A percentile compares a stretch with the other conserved stretches of the same genome.
These are phyloP conservation scores for Eptesicus fuscus DNA, from an alignment of 2,113 vertebrate species.

Conservation along the genomic window DNA sequence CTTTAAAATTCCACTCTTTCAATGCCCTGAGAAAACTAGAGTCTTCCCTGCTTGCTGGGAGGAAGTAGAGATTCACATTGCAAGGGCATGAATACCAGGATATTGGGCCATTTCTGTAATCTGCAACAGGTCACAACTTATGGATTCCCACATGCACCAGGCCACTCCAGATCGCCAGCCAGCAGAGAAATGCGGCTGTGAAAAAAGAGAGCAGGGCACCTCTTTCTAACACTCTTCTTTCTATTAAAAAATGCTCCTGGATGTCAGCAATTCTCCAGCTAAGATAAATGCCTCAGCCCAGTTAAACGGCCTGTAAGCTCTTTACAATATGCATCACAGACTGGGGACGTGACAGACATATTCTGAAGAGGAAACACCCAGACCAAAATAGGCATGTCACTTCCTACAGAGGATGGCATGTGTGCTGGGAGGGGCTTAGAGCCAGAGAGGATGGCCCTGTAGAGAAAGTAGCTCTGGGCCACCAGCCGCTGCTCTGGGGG, in stretches of 20 bases:
- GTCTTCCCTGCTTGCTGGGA: neutral
- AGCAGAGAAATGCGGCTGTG: neutral
- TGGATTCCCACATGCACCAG: neutral
- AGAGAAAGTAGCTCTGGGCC: neutral
- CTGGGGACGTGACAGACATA: constrained; percentile 38
- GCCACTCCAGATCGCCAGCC: neutral
- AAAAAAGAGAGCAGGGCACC: neutral
- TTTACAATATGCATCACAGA: constrained; percentile 53
- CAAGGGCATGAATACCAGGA: neutral
- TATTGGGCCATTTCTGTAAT: neutral
- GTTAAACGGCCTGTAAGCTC: constrained; percentile 47
- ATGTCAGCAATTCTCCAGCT: constrained; percentile 60
- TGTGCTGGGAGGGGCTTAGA: neutral
- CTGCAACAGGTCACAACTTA: neutral
- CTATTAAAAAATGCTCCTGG: constrained; percentile 36
- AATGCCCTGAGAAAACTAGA: neutral
- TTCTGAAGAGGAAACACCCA: constrained; percentile 48
- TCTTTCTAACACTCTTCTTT: neutral
- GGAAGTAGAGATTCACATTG: neutral
- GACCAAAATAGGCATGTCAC: constrained; percentile 53
- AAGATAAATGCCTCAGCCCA: constrained; percentile 53
- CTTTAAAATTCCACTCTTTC: neutral
- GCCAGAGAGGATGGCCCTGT: neutral
- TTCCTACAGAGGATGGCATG: neutral
- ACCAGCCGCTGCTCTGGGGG: neutral